These are phyloP conservation scores for Acrossocheilus fasciatus DNA, from an alignment of 2,797 vertebrate genomes.

Conservation along the genomic window DNA sequence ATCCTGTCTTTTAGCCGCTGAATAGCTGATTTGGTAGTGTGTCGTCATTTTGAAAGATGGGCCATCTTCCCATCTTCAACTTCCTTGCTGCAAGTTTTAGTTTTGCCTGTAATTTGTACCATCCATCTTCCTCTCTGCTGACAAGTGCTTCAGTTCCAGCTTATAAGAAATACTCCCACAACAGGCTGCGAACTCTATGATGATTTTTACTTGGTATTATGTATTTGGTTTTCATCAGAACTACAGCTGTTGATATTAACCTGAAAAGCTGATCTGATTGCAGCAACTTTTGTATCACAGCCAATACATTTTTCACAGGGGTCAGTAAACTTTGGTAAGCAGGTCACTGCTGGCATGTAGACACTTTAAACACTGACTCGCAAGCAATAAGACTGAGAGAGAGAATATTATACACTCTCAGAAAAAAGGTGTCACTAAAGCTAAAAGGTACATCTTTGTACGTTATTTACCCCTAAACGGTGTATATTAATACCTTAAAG, in stretches of 20 bases:
- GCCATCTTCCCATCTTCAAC: constrained; percentile 6
- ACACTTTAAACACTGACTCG: background rate
- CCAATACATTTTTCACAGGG: background rate
- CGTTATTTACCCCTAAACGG: background rate
- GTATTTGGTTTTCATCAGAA: background rate
- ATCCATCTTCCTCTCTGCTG: constrained; percentile 26
- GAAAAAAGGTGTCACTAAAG: background rate
- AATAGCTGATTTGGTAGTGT: background rate
- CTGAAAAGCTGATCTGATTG: background rate
- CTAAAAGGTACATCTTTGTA: background rate
- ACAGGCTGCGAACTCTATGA: background rate
- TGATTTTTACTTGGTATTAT: background rate
- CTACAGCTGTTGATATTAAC: background rate
- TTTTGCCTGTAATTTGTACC: constrained; percentile 26
- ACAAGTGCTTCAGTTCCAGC: constrained; percentile 3
- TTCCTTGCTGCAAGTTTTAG: constrained; percentile 19
- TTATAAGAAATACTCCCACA: background rate
- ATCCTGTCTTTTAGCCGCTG: background rate
- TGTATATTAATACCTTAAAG: background rate
- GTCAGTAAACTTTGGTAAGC: background rate
- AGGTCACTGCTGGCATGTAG: background rate
- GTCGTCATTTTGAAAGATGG: background rate
- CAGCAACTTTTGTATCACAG: background rate
- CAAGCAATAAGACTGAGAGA: background rate
- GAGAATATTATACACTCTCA: background rate